A percentile compares a stretch with the other conserved stretches of the same genome.
These are phyloP conservation scores for Papilio protenor DNA, from an alignment of 2,888 invertebrate genomes.

Conservation along the genomic window DNA sequence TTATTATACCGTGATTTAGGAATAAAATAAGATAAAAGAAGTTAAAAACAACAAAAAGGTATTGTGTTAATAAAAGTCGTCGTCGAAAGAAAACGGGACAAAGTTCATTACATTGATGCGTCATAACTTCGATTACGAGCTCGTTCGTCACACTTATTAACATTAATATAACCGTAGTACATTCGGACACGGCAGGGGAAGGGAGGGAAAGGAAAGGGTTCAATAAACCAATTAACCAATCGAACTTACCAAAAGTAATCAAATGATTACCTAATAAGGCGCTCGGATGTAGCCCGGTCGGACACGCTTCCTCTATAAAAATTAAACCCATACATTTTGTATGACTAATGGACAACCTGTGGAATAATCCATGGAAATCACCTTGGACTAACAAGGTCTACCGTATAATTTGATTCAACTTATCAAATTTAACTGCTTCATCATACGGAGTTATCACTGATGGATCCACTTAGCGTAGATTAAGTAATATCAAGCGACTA, in stretches of 20 bases:
- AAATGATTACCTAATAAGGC: slow-evolving; percentile 39
- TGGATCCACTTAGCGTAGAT: not conserved
- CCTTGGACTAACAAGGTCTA: not conserved
- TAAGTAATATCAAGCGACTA: not conserved
- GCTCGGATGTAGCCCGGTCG: slow-evolving; percentile 18
- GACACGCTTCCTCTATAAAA: slow-evolving; percentile 44
- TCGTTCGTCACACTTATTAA: slow-evolving; percentile 30
- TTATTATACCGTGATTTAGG: no score
- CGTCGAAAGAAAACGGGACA: not conserved
- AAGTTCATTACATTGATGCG: not conserved
- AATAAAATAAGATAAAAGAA: no score
- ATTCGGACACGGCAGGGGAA: not conserved
- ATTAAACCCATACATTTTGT: slow-evolving; percentile 37
- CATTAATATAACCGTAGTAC: slow-evolving; percentile 25
- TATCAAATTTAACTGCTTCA: not conserved
- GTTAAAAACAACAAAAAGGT: not conserved
- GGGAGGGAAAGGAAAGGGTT: slow-evolving; percentile 36
- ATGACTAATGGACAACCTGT: slow-evolving; percentile 18
- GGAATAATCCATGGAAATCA: slow-evolving; percentile 25
- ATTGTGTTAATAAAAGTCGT: not conserved
- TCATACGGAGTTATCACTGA: not conserved
- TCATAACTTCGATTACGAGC: slow-evolving; percentile 19
- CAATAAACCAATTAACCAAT: slow-evolving; percentile 45
- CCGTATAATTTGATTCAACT: not conserved
- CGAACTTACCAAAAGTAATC: slow-evolving; percentile 36